These are phyloP conservation scores for Campopleginae sp. DNA, from an alignment of 2,888 invertebrate genomes.

Conservation along the genomic window DNA sequence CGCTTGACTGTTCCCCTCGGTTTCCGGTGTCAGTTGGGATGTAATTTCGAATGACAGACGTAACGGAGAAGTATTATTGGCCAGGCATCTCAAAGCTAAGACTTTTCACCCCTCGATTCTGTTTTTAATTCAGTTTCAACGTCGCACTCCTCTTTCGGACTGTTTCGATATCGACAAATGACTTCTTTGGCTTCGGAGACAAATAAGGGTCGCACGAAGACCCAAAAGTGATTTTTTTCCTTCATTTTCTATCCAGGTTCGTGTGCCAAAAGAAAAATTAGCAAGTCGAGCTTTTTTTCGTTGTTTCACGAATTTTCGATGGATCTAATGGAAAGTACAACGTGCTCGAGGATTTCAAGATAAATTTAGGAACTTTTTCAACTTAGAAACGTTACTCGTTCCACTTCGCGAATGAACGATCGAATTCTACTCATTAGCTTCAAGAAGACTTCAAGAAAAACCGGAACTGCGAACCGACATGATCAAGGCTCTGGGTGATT, in stretches of 20 bases:
- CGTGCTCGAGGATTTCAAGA: not conserved
- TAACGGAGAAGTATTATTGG: conserved; percentile 28
- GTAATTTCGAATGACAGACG: conserved; percentile 29
- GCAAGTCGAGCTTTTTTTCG: not conserved
- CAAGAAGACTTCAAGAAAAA: not conserved
- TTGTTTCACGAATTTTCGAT: not conserved
- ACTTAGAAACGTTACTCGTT: too few species aligned
- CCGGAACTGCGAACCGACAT: not conserved
- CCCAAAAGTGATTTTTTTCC: conserved; percentile 74
- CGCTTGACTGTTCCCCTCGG: conserved; percentile 35
- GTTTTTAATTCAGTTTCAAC: conserved; percentile 25
- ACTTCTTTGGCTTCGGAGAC: conserved; percentile 81
- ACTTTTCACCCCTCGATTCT: conserved; percentile 34
- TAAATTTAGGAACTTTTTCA: too few species aligned
- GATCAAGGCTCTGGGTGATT: too few species aligned
- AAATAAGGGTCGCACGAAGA: conserved; percentile 80
- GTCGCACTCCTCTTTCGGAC: not conserved
- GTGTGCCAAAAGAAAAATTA: not conserved
- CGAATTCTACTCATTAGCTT: too few species aligned
- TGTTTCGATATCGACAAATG: conserved; percentile 62
- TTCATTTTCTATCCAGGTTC: not conserved
- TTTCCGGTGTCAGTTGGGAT: conserved; percentile 53
- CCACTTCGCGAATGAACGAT: too few species aligned
- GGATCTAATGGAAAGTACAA: not conserved
- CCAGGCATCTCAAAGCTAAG: conserved; percentile 2